phyloP scores from a whole-genome alignment of 2,113 vertebrate genomes.

The Zootoca vivipara region DNA sequence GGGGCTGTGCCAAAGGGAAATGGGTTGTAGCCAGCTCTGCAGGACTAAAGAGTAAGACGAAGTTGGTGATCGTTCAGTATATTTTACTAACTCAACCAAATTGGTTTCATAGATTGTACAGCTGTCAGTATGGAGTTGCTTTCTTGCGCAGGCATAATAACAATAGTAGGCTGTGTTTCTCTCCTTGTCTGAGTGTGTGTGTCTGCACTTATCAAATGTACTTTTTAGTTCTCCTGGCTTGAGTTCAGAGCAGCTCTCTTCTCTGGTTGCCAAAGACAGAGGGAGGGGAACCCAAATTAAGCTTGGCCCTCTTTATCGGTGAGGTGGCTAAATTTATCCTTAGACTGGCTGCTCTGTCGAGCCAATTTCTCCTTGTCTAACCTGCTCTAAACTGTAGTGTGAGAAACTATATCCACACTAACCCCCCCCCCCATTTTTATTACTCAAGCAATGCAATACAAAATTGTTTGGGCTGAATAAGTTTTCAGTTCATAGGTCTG shows the following conservation, averaged over 20 bases:
- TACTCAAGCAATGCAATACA: background rate
- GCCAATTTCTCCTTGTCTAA: slow-evolving; percentile 5
- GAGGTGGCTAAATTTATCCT: slow-evolving; percentile 1
- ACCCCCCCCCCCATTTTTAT: background rate
- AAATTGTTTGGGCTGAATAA: background rate
- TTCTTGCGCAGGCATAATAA: background rate
- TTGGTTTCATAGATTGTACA: background rate
- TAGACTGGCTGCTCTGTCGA: background rate
- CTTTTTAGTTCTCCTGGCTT: background rate
- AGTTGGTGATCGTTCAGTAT: background rate
- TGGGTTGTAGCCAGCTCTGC: too few species aligned
- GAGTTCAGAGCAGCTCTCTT: background rate
- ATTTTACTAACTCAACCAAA: too few species aligned
- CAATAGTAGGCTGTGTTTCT: background rate
- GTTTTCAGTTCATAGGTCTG: too few species aligned
- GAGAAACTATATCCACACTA: background rate
- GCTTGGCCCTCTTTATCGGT: background rate
- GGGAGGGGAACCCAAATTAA: background rate
- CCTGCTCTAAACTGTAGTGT: background rate
- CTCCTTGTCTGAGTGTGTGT: background rate
- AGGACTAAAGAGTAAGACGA: background rate
- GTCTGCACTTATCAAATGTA: background rate
- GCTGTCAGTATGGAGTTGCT: background rate
- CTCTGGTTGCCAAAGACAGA: background rate
- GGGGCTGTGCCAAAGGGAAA: background rate